Base-by-base conservation (phyloP, 2,888 invertebrate genomes). In the Oegoconia quadripuncta region DNA sequence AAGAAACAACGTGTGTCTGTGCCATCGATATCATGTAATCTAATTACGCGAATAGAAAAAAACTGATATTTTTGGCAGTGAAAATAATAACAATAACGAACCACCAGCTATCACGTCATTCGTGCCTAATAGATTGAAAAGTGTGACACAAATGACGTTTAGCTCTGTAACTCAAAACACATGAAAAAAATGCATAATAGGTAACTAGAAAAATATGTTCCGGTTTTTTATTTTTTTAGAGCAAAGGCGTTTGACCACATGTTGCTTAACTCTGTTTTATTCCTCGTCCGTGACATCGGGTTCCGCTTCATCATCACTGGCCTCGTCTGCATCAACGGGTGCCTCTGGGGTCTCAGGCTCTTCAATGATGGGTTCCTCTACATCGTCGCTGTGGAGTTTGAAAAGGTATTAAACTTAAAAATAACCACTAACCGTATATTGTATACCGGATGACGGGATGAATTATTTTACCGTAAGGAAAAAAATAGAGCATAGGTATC, bases 211-310 rank as follows among this genome's bases (percentile, higher is more conserved):
- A 51, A 57, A 53, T 57, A 50, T 51, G 43, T 48, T n/a, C n/a
- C n/a, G n/a, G n/a, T n/a, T n/a, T n/a, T n/a, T n/a, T n/a, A n/a
- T n/a, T n/a, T n/a, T n/a, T n/a, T n/a, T n/a, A n/a, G n/a, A n/a
- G n/a, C n/a, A n/a, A n/a, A n/a, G n/a, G n/a, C n/a, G n/a, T 27
- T 12, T 16, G 14, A 27, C 12, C 3, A 6, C 11, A 20, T 12
- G 5, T 11, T 16, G 16, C n/a, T 39, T 75, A n/a, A n/a, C n/a
- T n/a, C n/a, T n/a, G n/a, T n/a, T n/a, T n/a, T 84, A 87, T 78
- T 88, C 88, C 58, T 87, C 88, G 42, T 87, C 88, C n/a, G 84
- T 88, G 43, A 87, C 77, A 52, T 88, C 88, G 7, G 83, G 88
- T 57, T 86, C 88, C 7, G 81, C 88, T 61, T 88, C 88, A 43